phyloP scores from a whole-genome alignment of 2,797 vertebrate species.

The Sitta carolinensis region DNA sequence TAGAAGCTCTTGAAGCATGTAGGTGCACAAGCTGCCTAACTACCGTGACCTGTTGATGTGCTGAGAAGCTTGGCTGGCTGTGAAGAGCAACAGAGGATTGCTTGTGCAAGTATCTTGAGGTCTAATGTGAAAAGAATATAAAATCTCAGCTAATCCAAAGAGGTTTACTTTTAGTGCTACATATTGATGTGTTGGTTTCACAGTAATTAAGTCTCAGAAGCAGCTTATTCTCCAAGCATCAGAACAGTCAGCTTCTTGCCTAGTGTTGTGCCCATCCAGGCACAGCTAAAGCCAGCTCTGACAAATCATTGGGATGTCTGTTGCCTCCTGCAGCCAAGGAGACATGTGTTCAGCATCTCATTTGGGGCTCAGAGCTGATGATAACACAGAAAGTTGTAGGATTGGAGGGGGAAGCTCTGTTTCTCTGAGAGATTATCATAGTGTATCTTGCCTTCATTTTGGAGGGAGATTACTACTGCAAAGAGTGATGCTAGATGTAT shows the following conservation, averaged over 20 bases:
- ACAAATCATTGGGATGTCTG: background rate
- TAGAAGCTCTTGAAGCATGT: background rate
- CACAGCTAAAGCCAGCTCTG: background rate
- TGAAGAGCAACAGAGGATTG: background rate
- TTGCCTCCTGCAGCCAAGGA: background rate
- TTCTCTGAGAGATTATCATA: background rate
- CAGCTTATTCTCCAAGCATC: background rate
- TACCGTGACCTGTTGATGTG: background rate
- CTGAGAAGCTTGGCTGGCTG: background rate
- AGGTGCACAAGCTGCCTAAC: background rate
- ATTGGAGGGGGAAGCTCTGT: background rate
- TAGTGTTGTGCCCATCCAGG: background rate
- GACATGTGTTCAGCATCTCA: background rate
- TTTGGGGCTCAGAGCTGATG: background rate
- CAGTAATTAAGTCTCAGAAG: background rate
- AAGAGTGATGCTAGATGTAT: background rate
- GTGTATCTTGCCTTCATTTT: background rate
- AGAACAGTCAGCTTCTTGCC: background rate
- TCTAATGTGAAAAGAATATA: background rate
- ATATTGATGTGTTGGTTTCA: background rate
- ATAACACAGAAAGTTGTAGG: background rate
- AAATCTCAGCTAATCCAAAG: constrained; percentile 4
- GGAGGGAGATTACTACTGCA: background rate
- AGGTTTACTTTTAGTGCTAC: background rate
- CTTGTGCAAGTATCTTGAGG: background rate